These are phyloP conservation scores for Drosophila ambigua DNA, from an alignment of 1,140 invertebrate species.

Conservation along the genomic window DNA sequence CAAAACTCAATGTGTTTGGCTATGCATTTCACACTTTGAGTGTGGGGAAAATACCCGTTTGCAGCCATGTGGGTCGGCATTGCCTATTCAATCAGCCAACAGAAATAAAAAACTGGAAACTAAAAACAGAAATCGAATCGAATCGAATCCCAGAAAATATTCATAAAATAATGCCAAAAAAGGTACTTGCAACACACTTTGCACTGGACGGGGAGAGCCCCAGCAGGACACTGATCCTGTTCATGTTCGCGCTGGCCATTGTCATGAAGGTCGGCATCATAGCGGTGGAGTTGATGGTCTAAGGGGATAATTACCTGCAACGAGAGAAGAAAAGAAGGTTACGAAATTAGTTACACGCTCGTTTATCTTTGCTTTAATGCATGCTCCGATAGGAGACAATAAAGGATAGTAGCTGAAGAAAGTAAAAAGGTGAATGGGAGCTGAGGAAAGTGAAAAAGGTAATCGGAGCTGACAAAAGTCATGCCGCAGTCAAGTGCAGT, in stretches of 20 bases:
- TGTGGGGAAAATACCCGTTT: constrained; percentile 19
- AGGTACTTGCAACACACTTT: not conserved
- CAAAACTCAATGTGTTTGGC: constrained; percentile 27
- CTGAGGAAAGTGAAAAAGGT: too few relatives aligned
- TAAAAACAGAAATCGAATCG: not conserved
- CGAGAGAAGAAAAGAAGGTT: not conserved
- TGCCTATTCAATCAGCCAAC: constrained; percentile 22
- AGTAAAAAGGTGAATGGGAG: too few relatives aligned
- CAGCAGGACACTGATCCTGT: constrained; percentile 43
- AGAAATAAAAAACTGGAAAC: not conserved
- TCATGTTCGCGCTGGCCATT: constrained; percentile 49
- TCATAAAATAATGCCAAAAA: not conserved
- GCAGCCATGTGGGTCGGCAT: not conserved
- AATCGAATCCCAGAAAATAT: constrained; percentile 11
- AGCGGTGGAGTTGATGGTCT: constrained; percentile 46
- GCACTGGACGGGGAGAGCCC: constrained; percentile 3
- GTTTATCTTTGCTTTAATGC: constrained; percentile 1
- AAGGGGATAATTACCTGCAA: constrained; percentile 42
- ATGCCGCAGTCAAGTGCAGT: constrained; percentile 15
- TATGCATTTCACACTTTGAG: constrained; percentile 45
- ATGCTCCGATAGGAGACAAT: constrained; percentile 18
- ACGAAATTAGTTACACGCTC: constrained; percentile 29
- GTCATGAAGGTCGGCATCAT: constrained; percentile 54
- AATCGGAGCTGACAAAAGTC: constrained; percentile 1
- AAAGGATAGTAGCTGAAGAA: constrained; percentile 4